Evolutionary conservation across 2,797 vertebrate species (phyloP).

Genomic region (Ataeniobius toweri): DNA sequence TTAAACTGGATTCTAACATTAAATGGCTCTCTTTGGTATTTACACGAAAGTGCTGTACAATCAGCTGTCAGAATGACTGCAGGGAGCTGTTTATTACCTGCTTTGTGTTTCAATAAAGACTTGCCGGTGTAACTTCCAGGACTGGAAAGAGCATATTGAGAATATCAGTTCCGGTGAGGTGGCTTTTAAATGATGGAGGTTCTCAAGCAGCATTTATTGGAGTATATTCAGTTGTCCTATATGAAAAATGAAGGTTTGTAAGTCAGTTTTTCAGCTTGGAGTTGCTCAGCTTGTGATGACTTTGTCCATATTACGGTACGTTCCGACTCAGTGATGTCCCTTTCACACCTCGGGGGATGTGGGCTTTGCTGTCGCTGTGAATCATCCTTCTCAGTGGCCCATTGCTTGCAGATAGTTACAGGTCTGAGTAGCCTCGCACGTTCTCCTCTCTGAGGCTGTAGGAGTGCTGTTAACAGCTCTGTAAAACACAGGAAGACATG

Average conservation of each 20-base stretch:
- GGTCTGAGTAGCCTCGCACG: constrained; percentile 28
- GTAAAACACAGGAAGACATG: constrained; percentile 32
- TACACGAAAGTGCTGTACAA: constrained; percentile 44
- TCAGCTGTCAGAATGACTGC: constrained; percentile 15
- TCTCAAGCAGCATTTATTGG: not conserved
- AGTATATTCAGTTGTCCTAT: not conserved
- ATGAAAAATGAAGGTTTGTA: not conserved
- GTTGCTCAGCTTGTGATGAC: constrained; percentile 40
- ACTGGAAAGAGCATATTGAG: not conserved
- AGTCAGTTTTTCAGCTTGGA: constrained; percentile 29
- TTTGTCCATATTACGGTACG: constrained; percentile 30
- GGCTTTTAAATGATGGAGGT: not conserved
- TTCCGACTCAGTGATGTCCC: constrained; percentile 37
- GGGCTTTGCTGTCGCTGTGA: constrained; percentile 50
- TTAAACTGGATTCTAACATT: constrained; percentile 38
- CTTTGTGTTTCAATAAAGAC: not conserved
- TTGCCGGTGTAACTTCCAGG: not conserved
- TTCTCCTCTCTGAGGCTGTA: constrained; percentile 35
- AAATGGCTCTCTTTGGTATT: constrained; percentile 38
- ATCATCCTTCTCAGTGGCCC: constrained; percentile 56
- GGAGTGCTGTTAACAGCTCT: constrained; percentile 47
- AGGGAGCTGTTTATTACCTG: not conserved
- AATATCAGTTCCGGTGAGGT: not conserved
- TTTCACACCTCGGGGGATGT: constrained; percentile 44
- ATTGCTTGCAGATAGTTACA: constrained; percentile 61